Conservation (phyloP, 2,888 invertebrate genomes). For the Macrosiphum euphorbiae region DNA sequence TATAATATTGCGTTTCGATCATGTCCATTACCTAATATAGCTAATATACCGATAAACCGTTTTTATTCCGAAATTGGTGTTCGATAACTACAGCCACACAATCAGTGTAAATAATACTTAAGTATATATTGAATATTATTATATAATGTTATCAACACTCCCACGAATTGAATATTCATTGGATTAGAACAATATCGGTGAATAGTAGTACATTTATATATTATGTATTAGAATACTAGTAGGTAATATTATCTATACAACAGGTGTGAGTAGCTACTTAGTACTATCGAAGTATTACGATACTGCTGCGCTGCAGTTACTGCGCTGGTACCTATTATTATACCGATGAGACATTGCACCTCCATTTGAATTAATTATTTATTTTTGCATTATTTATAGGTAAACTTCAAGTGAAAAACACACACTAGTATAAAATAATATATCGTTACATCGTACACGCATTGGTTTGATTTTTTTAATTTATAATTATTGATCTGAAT, state of each 20-base stretch:
- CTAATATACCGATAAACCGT: not conserved
- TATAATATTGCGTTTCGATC: not conserved
- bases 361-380: not conserved
- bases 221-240: too few relatives aligned
- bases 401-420: not conserved
- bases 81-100: not conserved
- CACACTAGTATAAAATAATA: not conserved
- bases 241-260: not conserved
- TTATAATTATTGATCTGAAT: not conserved
- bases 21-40: slow-evolving; percentile 1
- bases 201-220: not conserved
- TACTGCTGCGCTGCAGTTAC: too few relatives aligned
- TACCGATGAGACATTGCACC: too few relatives aligned
- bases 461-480: not conserved
- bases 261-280: not conserved
- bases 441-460: not conserved
- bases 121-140: slow-evolving; percentile 25
- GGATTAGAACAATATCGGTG: not conserved
- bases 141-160: not conserved
- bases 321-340: too few relatives aligned
- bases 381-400: not conserved
- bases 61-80: slow-evolving; percentile 47
- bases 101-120: slow-evolving; percentile 9
- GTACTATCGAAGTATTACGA: not conserved
- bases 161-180: not conserved